Base-by-base conservation (phyloP, 2,113 vertebrate species). In the Xerus inauris region DNA sequence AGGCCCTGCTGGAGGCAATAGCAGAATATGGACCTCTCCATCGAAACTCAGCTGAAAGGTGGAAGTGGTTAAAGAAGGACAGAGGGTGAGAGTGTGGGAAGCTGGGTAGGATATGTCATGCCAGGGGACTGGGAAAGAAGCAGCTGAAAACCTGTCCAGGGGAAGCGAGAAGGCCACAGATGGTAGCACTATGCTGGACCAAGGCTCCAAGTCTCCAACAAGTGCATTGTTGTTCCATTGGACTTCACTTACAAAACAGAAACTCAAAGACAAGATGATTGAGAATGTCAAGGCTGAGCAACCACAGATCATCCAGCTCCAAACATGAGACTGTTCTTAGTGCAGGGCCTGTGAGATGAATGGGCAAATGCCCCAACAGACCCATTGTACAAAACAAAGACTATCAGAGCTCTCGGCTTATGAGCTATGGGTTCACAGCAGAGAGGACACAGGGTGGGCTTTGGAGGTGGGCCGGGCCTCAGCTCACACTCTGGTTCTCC, bases 231-330 rank as follows among this genome's bases (percentile, higher is more conserved):
- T 82, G 51, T 89, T 49, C 69, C 64, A 10, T 40, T 0, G 0
- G n/a, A 54, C 7, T 65, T 96, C 65, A 42, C 7, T 64, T 82
- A 86, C 22, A 45, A 81, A 85, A 71, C 32, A 73, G 72, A 80
- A 49, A 79, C 28, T 42, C n/a, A 57, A 54, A 72, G 42, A 28
- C 47, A 47, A 79, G 65, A 54, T 54, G 17, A 80, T 38, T 62
- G 62, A 93, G 45, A 57, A 73, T 62, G 32, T 73, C 8, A 67
- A 73, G 73, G 65, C 32, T 93, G 2, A 13, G 54, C 38, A 77
- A n/a, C 47, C 20, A 28, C 22, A 47, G 82, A 65, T 69, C 22
- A 32, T 57, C 54, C 30, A 47, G 28, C 32, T 32, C 72, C 47
- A 88, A 54, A 65, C 40, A 9, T 9, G 3, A 73, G 45, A 45